Conservation (phyloP, 2,888 invertebrate species). For the Erynnis tages region DNA sequence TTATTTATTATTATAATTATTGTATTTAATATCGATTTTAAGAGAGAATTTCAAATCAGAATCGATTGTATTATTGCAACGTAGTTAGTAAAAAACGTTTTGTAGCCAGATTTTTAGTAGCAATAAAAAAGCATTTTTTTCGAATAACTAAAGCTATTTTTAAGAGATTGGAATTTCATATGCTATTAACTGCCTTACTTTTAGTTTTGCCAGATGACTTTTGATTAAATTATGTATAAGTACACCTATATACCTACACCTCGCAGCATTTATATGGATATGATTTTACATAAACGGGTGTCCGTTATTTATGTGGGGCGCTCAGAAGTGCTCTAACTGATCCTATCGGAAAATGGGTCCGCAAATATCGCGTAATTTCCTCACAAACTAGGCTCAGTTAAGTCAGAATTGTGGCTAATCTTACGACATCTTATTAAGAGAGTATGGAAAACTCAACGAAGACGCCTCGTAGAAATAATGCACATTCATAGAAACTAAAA, state of each 20-base stretch:
- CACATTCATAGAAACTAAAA: too few species aligned
- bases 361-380: too few species aligned
- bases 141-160: slow-evolving; percentile 19
- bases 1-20: not conserved
- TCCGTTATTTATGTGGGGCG: too few species aligned
- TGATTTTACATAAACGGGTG: slow-evolving; percentile 12
- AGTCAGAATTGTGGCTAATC: too few species aligned
- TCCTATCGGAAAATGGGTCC: too few species aligned
- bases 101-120: slow-evolving; percentile 18
- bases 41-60: not conserved
- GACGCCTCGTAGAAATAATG: too few species aligned
- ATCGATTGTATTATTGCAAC: slow-evolving; percentile 6
- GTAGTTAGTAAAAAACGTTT: slow-evolving; percentile 8
- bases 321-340: too few species aligned
- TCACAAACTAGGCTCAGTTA: too few species aligned
- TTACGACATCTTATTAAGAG: too few species aligned
- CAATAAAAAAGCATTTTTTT: slow-evolving; percentile 23
- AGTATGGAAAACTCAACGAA: too few species aligned
- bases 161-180: slow-evolving; percentile 16
- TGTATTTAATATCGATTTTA: not conserved
- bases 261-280: slow-evolving; percentile 37
- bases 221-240: not conserved
- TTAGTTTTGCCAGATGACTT: slow-evolving; percentile 7
- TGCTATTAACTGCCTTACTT: slow-evolving; percentile 25
- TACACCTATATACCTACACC: slow-evolving; percentile 36